Evolutionary conservation across 2,113 vertebrate genomes (phyloP).

Genomic region (Cyprinodon variegatus): DNA sequence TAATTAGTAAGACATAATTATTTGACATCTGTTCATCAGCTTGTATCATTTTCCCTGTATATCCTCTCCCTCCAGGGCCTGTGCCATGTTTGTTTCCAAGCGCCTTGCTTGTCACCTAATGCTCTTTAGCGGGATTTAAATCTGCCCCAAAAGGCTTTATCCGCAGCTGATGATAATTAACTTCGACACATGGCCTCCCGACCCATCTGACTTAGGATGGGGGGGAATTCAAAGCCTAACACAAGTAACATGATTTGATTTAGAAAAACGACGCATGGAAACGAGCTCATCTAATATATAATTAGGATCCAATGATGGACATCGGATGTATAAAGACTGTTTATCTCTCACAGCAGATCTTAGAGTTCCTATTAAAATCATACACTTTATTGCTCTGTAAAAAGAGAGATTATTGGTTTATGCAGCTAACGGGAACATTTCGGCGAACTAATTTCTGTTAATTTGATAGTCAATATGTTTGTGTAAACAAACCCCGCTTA

Average conservation of each 20-base stretch:
- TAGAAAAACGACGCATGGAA: slow-evolving; percentile 60
- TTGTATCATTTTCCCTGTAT: slow-evolving; percentile 35
- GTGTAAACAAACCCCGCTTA: neutral
- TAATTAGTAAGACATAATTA: slow-evolving; percentile 17
- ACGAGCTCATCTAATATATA: slow-evolving; percentile 63
- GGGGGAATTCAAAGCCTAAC: slow-evolving; percentile 53
- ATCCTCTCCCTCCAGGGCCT: slow-evolving; percentile 20
- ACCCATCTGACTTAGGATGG: slow-evolving; percentile 54
- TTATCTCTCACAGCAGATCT: slow-evolving; percentile 40
- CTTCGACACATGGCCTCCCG: slow-evolving; percentile 69
- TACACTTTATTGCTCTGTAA: slow-evolving; percentile 1
- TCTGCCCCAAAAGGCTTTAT: slow-evolving; percentile 78
- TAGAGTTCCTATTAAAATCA: slow-evolving; percentile 46
- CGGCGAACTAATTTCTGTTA: neutral
- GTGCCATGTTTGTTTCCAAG: slow-evolving; percentile 55
- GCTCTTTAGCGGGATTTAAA: slow-evolving; percentile 80
- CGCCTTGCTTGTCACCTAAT: slow-evolving; percentile 75
- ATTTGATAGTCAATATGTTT: neutral
- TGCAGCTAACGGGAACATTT: neutral
- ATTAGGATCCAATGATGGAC: slow-evolving; percentile 56
- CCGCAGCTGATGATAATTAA: slow-evolving; percentile 76
- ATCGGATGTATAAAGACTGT: slow-evolving; percentile 18
- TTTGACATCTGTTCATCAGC: slow-evolving; percentile 30
- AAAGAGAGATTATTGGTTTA: neutral
- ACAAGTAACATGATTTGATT: slow-evolving; percentile 69